phyloP scores from a whole-genome alignment of 2,888 invertebrate genomes.

The Ophonus ardosiacus region DNA sequence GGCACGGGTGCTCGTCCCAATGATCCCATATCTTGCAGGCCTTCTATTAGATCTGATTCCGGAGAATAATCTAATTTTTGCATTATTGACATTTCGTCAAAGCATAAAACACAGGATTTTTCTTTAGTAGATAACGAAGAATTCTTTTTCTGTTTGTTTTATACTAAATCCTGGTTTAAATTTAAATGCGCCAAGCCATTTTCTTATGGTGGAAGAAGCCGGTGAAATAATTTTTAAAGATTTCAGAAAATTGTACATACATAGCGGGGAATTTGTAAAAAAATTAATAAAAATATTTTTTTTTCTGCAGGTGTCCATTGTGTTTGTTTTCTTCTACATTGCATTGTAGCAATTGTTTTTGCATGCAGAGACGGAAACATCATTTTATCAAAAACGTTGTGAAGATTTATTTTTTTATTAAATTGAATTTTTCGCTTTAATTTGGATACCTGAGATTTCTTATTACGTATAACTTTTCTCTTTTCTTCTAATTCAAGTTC shows the following conservation, averaged over 20 bases:
- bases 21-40: slow-evolving; percentile 6
- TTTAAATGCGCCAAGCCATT: not conserved
- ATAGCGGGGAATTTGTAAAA: not conserved
- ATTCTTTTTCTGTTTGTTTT: not conserved
- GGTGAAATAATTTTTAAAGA: not conserved
- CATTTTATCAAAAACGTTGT: no score
- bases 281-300: not conserved
- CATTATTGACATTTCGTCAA: slow-evolving; percentile 63
- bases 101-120: no score
- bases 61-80: slow-evolving; percentile 33
- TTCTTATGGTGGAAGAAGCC: not conserved
- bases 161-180: slow-evolving; percentile 12
- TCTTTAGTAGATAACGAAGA: not conserved
- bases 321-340: no score
- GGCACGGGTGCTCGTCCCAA: not conserved
- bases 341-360: no score
- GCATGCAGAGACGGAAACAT: not conserved
- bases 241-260: slow-evolving; percentile 9
- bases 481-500: no score
- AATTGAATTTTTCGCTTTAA: no score
- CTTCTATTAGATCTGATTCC: slow-evolving; percentile 15
- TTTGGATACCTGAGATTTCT: no score
- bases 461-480: no score
- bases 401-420: no score
- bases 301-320: no score